Base-by-base conservation (phyloP, 2,888 invertebrate species). In the Cheilosia grossa region DNA sequence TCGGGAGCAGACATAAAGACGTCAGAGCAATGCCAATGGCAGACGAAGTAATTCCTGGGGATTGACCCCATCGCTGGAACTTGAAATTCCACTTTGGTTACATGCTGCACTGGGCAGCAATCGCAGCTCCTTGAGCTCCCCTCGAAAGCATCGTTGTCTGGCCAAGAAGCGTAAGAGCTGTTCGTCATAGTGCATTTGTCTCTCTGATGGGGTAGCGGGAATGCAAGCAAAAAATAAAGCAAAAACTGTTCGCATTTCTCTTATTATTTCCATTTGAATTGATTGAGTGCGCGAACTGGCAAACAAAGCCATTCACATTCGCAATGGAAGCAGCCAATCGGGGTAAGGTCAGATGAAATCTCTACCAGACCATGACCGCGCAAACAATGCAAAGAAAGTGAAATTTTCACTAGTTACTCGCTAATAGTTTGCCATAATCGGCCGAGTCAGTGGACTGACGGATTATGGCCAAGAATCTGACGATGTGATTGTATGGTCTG, bases 321-420 rank as follows among this genome's bases (percentile, higher is more conserved):
- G 19, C 53, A 6, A 42, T 24, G 17, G 47, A 72, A 54, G 42
- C 30, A 75, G 40, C 59, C 78, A 78, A 61, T 73, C 82, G 44
- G 66, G 54, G 42, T 47, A 67, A 80, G 80, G 81, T 75, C 67
- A 75, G 72, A 27, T 40, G 51, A 69, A 67, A 74, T 69, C 63
- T 73, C 74, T 49, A 69, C 47, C 80, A 83, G 79, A 80, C 83
- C 83, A 83, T 79, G 83, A 59, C 63, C 69, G 64, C 69, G 64
- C 66, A 54, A 73, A 54, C 63, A 73, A 13, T 37, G 37, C 24
- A 51, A 79, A 69, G 82, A 83, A 83, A 83, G 82, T 83, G 69
- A 83, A 79, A 64, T 54, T 30, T 59, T 59, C 27, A 9, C 21
- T 21, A 10, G 77, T 59, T 67, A 17, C 33, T 74, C 37, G 17